Conservation (phyloP, 2,797 vertebrate genomes). For the Coreius guichenoti region DNA sequence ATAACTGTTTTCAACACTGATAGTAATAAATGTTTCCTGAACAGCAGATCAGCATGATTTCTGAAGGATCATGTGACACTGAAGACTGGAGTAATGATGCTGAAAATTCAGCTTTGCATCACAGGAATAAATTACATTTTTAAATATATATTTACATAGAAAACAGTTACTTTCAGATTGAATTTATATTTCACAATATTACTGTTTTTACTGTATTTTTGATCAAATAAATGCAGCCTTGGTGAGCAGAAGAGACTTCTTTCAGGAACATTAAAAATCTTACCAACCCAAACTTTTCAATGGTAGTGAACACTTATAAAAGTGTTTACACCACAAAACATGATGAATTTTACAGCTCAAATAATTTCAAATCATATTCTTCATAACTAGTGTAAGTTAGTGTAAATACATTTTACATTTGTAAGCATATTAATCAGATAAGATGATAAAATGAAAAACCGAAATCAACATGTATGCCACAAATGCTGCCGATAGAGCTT, state of each 20-base stretch:
- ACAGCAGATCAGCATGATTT: no score
- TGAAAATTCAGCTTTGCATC: no score
- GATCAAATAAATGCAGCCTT: no score
- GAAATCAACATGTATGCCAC: background rate
- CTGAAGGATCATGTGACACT: no score
- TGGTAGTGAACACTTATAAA: background rate
- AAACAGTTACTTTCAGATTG: background rate
- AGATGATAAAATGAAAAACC: no score
- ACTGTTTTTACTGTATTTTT: background rate
- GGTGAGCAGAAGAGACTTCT: background rate
- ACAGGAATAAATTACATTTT: no score
- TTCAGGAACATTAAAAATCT: background rate
- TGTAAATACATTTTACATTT: no score
- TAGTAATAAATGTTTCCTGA: background rate
- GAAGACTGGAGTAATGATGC: no score
- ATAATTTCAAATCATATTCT: background rate
- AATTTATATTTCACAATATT: background rate
- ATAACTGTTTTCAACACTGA: background rate
- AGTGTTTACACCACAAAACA: background rate
- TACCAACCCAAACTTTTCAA: background rate
- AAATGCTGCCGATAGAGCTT: background rate
- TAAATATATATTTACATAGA: no score
- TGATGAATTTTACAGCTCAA: background rate
- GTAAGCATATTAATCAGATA: no score
- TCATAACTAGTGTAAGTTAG: no score